phyloP scores from a whole-genome alignment of 2,797 vertebrate genomes.

The Aldrovandia affinis region DNA sequence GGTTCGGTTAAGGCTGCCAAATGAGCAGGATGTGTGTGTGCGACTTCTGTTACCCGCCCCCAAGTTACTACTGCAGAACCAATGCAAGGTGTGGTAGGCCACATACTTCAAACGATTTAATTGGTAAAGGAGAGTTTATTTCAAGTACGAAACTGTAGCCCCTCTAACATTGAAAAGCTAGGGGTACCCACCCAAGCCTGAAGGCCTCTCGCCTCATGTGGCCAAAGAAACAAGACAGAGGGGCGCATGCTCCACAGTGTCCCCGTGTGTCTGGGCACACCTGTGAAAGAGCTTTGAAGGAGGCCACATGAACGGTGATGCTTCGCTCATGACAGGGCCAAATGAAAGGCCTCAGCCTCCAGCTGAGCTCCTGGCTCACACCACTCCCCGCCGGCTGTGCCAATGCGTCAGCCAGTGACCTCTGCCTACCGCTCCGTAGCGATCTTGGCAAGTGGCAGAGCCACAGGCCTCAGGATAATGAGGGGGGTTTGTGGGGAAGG shows the following conservation, averaged over 20 bases:
- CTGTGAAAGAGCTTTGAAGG: neutral
- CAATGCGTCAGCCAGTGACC: neutral
- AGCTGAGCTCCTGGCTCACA: neutral
- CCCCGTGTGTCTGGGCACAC: neutral
- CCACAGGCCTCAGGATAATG: neutral
- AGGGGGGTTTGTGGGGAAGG: constrained; percentile 25
- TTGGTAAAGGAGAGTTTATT: neutral
- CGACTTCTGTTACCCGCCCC: neutral
- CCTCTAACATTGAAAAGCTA: neutral
- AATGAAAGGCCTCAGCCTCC: neutral
- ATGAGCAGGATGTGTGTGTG: neutral
- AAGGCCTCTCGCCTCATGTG: no score
- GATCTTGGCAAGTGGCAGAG: neutral
- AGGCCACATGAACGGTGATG: neutral
- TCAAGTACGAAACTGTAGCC: no score
- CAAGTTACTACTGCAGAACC: neutral
- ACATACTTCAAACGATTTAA: neutral
- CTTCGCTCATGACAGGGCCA: neutral
- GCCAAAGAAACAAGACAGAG: neutral
- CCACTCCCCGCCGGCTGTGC: neutral
- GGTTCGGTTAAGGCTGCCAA: neutral
- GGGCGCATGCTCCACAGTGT: neutral
- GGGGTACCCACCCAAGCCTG: neutral
- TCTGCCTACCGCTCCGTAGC: neutral
- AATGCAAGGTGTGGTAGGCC: neutral